Evolutionary conservation across 2,113 vertebrate species (phyloP).

Genomic region (Eurystomus gularis): DNA sequence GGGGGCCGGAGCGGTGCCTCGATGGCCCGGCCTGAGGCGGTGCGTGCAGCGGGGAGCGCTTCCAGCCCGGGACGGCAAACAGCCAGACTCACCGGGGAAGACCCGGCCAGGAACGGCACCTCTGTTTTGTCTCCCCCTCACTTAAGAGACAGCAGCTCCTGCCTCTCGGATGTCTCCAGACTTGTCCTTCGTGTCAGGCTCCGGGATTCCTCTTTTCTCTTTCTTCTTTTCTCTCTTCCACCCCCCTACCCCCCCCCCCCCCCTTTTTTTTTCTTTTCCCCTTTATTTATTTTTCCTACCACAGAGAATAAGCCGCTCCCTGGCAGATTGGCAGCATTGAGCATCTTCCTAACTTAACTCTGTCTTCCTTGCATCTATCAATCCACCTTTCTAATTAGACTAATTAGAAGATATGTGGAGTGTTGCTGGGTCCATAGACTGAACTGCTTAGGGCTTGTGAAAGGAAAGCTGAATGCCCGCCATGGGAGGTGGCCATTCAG

Average conservation of each 20-base stretch:
- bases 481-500: slow-evolving; percentile 85
- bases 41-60: neutral
- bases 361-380: slow-evolving; percentile 63
- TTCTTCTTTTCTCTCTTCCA: neutral
- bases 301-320: slow-evolving; percentile 1
- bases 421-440: slow-evolving; percentile 60
- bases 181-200: neutral
- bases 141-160: neutral
- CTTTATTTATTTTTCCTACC: neutral
- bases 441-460: slow-evolving; percentile 68
- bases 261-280: accelerated
- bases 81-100: neutral
- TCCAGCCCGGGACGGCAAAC: neutral
- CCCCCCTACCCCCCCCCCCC: neutral
- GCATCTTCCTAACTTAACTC: slow-evolving; percentile 61
- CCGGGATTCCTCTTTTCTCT: neutral
- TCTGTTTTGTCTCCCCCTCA: neutral
- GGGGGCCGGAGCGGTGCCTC: accelerated
- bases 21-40: accelerated
- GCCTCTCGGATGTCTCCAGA: neutral
- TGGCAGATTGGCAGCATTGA: slow-evolving; percentile 57
- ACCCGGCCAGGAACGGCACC: neutral
- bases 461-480: slow-evolving; percentile 83
- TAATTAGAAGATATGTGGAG: slow-evolving; percentile 77
- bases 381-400: slow-evolving; percentile 80